Conservation (phyloP, 1,140 invertebrate genomes). For the Dolichoris vasculosae region DNA sequence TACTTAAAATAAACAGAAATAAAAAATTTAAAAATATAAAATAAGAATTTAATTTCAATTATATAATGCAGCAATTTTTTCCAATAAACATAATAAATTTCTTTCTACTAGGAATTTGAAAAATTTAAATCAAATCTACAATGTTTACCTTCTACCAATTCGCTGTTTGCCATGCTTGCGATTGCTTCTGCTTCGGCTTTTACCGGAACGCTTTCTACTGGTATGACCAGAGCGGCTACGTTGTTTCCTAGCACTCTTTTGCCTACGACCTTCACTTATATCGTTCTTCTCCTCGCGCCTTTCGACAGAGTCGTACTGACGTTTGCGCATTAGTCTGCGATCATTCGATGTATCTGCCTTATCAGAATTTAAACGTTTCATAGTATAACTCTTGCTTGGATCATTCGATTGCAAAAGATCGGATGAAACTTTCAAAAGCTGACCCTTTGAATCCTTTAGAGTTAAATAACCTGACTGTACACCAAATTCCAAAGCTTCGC, state of each 20-base stretch:
- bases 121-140: background rate
- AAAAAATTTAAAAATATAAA: no score
- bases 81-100: no score
- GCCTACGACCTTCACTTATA: background rate
- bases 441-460: constrained; percentile 55
- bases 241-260: background rate
- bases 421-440: constrained; percentile 60
- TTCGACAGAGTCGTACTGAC: background rate
- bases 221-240: background rate
- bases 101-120: background rate
- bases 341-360: background rate
- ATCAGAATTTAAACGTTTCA: constrained; percentile 17
- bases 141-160: background rate
- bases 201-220: constrained; percentile 29
- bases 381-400: background rate
- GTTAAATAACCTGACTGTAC: constrained; percentile 61
- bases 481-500: constrained; percentile 60
- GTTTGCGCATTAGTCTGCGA: constrained; percentile 28
- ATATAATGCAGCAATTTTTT: no score
- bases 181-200: constrained; percentile 10
- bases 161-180: background rate
- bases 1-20: no score
- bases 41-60: no score
- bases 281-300: background rate
- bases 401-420: constrained; percentile 52